Conservation (phyloP, 2,888 invertebrate species). For the Choreutis nemorana region DNA sequence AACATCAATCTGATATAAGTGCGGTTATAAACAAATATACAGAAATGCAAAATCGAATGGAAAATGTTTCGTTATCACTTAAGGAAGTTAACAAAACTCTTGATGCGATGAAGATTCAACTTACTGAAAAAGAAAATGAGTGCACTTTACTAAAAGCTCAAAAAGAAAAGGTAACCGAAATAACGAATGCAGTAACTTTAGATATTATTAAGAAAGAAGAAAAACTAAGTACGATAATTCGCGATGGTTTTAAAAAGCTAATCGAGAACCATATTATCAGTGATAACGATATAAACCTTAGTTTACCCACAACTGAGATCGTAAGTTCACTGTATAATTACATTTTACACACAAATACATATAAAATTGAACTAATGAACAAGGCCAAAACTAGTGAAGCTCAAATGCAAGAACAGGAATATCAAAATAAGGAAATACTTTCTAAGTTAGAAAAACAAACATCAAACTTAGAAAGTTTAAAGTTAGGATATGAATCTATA, state of each 20-base stretch:
- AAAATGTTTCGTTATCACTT: slow-evolving; percentile 21
- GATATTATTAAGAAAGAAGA: slow-evolving; percentile 39
- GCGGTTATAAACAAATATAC: slow-evolving; percentile 20
- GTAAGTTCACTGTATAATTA: slow-evolving; percentile 26
- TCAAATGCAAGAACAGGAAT: background rate
- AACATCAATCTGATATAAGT: slow-evolving; percentile 22
- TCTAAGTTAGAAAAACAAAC: slow-evolving; percentile 18
- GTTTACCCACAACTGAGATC: slow-evolving; percentile 20
- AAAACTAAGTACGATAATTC: slow-evolving; percentile 25
- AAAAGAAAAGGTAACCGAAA: slow-evolving; percentile 39
- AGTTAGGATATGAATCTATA: slow-evolving; percentile 22
- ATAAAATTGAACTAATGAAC: slow-evolving; percentile 11
- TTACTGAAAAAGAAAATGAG: slow-evolving; percentile 35
- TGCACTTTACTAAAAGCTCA: slow-evolving; percentile 29
- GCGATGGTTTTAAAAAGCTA: slow-evolving; percentile 25
- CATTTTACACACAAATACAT: slow-evolving; percentile 18
- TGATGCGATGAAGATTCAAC: slow-evolving; percentile 23
- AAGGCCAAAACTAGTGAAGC: slow-evolving; percentile 7
- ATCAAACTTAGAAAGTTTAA: slow-evolving; percentile 23
- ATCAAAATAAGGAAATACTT: slow-evolving; percentile 15
- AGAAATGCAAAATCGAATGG: slow-evolving; percentile 21
- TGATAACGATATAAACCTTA: slow-evolving; percentile 20
- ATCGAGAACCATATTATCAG: slow-evolving; percentile 22
- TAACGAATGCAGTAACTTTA: slow-evolving; percentile 39
- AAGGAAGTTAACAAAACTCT: slow-evolving; percentile 27